Evolutionary conservation across 2,797 vertebrate genomes (phyloP), one percentile per base, ranked within the genome.

Genomic region (Esox masquinongy): DNA sequence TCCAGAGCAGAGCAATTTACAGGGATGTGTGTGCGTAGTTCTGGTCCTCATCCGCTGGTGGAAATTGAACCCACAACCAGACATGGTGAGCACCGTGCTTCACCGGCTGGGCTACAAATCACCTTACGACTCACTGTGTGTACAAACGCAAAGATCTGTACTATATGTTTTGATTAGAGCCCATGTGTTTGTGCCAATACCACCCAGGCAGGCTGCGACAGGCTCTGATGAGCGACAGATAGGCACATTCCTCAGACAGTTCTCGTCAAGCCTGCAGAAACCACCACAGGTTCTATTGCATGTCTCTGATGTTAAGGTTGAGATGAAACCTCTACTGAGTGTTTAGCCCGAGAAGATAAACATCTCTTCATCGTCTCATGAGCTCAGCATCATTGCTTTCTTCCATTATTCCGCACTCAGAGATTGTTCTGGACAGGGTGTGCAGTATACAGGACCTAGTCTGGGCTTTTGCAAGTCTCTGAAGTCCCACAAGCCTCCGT

Each of bases 221-320:
- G 53, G 74, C 71, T 49, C 22, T 53, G 59, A 22, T 75, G 49
- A 77, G 49, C 79, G 77, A 79, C 47, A 73, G 76, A 29, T 56
- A 64, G 80, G 76, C 81, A 84, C 82, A 90, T 88, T 90, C 88
- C 73, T 88, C 73, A 83, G 77, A 83, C 63, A 47, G 79, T 80
- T 88, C 77, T 84, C 72, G 86, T 86, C 83, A 83, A 78, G 73
- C 49, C 68, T 72, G 67, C 75, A 74, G 49, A 79, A 75, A 74
- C 70, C 70, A 53, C 53, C 68, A 50, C n/a, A 75, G 77, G 61
- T 34, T 74, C 67, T 36, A 43, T 43, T 51, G 24, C n/a, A 11
- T 73, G 74, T 68, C 70, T 77, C 68, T 74, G 31, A 80, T 70
- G 36, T 53, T 69, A 49, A 56, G 69, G 59, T 67, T 36, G 47